Percentiles rank a stretch among this genome's conserved stretches.
Evolutionary conservation across 2,797 vertebrate genomes (phyloP).

Genomic region (Enteromius afrohamiltoni): DNA sequence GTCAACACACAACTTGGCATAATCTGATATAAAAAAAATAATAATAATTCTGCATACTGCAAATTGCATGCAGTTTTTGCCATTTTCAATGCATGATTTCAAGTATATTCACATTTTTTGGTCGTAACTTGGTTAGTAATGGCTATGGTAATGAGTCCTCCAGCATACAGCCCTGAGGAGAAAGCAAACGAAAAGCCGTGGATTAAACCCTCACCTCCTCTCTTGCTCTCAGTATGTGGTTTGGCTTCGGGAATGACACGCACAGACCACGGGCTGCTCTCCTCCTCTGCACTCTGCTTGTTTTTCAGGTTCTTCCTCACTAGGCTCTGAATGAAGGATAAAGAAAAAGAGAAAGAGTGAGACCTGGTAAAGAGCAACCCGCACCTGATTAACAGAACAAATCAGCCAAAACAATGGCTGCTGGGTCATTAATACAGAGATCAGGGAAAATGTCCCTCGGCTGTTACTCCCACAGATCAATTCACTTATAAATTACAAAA

Average conservation of each 20-base stretch:
- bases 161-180: background rate
- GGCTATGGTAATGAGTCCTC: background rate
- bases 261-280: constrained; percentile 47
- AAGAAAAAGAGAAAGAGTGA: constrained; percentile 22
- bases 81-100: background rate
- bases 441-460: constrained; percentile 64
- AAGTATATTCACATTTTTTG: background rate
- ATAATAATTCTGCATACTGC: background rate
- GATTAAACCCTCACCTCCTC: constrained; percentile 70
- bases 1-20: background rate
- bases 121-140: background rate
- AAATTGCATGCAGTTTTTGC: background rate
- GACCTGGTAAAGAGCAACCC: constrained; percentile 25
- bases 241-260: constrained; percentile 49
- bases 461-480: constrained; percentile 69
- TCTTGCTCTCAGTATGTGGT: constrained; percentile 65
- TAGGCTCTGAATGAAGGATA: constrained; percentile 69
- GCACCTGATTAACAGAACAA: background rate
- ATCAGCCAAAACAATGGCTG: constrained; percentile 51
- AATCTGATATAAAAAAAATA: background rate
- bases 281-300: constrained; percentile 62
- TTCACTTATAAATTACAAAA: constrained; percentile 71
- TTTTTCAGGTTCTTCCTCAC: constrained; percentile 78
- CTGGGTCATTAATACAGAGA: constrained; percentile 65
- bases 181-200: background rate